A percentile compares a stretch with the other conserved stretches of the same genome.
phyloP scores from a whole-genome alignment of 2,113 vertebrate genomes.

The Etheostoma spectabile region DNA sequence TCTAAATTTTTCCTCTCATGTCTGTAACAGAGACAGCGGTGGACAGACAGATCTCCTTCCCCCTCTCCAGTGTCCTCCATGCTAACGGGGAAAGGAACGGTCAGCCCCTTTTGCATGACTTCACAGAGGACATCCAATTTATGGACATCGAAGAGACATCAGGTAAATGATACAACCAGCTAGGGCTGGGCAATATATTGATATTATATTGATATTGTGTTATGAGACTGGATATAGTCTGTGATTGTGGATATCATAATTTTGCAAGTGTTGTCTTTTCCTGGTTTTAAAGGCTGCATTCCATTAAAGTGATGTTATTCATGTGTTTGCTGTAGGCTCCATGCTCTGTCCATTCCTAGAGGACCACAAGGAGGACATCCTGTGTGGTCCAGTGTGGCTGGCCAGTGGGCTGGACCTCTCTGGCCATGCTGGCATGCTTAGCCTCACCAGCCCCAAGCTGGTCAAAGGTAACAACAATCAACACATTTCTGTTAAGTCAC shows the following conservation, averaged over 20 bases:
- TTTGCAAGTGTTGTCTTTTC: too few relatives aligned
- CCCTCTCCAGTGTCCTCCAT: constrained; percentile 91
- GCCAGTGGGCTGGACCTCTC: constrained; percentile 98
- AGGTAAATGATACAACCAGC: constrained; percentile 62
- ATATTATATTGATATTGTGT: too few relatives aligned
- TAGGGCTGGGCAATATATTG: too few relatives aligned
- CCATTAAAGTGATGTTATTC: too few relatives aligned
- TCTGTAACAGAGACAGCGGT: constrained; percentile 91
- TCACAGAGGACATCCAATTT: constrained; percentile 95
- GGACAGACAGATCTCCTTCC: constrained; percentile 96
- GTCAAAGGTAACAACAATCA: constrained; percentile 91
- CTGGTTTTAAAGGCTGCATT: too few relatives aligned
- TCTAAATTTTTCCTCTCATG: constrained; percentile 3
- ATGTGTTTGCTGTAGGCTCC: constrained; percentile 85
- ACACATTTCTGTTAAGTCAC: not conserved
- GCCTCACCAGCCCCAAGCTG: constrained; percentile 96
- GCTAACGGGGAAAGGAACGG: constrained; percentile 94
- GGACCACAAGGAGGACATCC: constrained; percentile 98
- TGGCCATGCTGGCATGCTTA: constrained; percentile 97
- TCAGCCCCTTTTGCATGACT: constrained; percentile 89
- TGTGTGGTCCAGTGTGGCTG: constrained; percentile 97
- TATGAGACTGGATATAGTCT: too few relatives aligned
- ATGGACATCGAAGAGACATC: constrained; percentile 97
- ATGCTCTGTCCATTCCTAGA: constrained; percentile 95
- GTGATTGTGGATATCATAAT: too few relatives aligned